Percentiles rank a stretch among this genome's conserved stretches.
Conservation (phyloP, 2,113 vertebrate species). For the Passerina amoena region DNA sequence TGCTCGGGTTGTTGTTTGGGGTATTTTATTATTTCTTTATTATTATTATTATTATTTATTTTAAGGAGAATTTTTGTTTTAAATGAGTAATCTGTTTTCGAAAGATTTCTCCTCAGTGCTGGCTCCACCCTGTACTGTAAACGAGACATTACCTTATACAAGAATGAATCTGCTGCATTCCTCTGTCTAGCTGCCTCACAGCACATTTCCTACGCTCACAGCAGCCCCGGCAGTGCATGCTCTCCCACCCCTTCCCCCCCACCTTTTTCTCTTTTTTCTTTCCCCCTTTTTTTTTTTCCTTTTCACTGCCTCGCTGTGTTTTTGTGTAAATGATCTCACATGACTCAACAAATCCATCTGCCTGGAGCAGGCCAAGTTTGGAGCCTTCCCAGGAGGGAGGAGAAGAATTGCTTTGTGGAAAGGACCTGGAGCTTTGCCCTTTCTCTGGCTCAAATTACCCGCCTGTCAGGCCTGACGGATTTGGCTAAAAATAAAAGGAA, state of each 20-base stretch:
- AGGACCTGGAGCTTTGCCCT: slow-evolving; percentile 86
- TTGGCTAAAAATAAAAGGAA: slow-evolving; percentile 97
- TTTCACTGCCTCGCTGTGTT: slow-evolving; percentile 78
- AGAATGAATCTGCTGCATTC: slow-evolving; percentile 83
- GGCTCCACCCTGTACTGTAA: slow-evolving; percentile 82
- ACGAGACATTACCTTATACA: slow-evolving; percentile 97
- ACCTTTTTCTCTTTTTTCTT: neutral
- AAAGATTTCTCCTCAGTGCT: slow-evolving; percentile 80
- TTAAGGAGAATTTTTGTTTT: slow-evolving; percentile 59
- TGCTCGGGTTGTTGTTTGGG: neutral
- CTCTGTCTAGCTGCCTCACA: slow-evolving; percentile 80
- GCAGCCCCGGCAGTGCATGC: slow-evolving; percentile 45
- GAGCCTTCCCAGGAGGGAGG: slow-evolving; percentile 84
- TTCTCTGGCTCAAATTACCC: slow-evolving; percentile 88
- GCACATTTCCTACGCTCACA: slow-evolving; percentile 77
- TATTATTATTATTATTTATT: slow-evolving; percentile 2
- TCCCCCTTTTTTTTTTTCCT: neutral
- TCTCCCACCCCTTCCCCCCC: slow-evolving; percentile 54
- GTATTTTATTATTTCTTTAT: neutral
- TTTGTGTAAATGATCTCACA: slow-evolving; percentile 95
- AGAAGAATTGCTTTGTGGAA: slow-evolving; percentile 87
- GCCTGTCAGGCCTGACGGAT: slow-evolving; percentile 92
- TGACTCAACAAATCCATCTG: slow-evolving; percentile 95
- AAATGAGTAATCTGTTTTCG: slow-evolving; percentile 75
- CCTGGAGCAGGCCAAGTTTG: slow-evolving; percentile 83